Base-by-base conservation (phyloP, 2,888 invertebrate genomes). In the Icerya purchasi region DNA sequence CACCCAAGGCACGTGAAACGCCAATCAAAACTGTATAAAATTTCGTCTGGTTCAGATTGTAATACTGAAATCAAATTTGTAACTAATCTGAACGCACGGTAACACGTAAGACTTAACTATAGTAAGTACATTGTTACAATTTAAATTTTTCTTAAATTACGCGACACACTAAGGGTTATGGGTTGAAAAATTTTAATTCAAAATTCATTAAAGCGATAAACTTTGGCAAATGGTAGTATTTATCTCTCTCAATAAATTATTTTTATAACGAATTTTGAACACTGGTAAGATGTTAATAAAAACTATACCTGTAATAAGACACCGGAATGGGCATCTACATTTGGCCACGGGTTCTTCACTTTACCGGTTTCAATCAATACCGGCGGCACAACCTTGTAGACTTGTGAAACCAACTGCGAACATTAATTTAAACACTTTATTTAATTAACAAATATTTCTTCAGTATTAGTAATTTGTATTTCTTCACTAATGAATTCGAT, bases 271-370 rank as follows among this genome's bases (percentile, higher is more conserved):
- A 22, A 20, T 54, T 21, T 25, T 20, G 59, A 53, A 60, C 23
- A 49, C 36, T 22, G 19, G 19, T n/a, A n/a, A n/a, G n/a, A n/a
- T n/a, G n/a, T 50, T 24, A 54, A 52, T 50, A 22, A n/a, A 55
- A 53, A 57, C 49, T 50, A 5, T 72, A 87, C 87, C 82, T 88
- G 88, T 66, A 91, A 77, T 56, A 91, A 78, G 56, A 89, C 92
- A 65, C 94, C 94, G 65, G 92, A 92, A 76, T 94, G 93, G 22
- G 94, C 92, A 75, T 96, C 94, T 66, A 96, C 94, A 72, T 96
- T 94, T 65, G 94, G 94, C 93, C 93, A 96, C 63, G 94, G 94
- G 79, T 94, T 94, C 80, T 92, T 89, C 62, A 92, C 92, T 75
- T 94, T 94, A 69, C 93, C 94, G 66, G 88, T 85, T 73, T 91